Base-by-base conservation (phyloP, 2,888 invertebrate species). In the Craniophora ligustri region DNA sequence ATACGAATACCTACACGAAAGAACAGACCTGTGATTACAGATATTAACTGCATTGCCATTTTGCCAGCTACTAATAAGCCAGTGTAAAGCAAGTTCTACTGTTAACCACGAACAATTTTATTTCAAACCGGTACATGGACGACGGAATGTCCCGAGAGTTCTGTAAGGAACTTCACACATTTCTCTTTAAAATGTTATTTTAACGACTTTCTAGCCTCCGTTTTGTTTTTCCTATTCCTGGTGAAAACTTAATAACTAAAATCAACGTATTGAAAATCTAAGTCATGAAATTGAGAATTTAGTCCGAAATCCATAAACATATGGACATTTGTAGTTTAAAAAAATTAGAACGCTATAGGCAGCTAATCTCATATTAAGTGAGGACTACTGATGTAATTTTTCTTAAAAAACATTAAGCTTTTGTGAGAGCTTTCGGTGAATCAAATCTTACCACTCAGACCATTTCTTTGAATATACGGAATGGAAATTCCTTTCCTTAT, bases 81-180 rank as follows among this genome's bases (percentile, higher is more conserved):
- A 28, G 35, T 21, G 41, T 41, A 60, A 34, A 44, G 53, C 53
- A 51, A 63, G 42, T 48, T 38, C 61, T 55, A 47, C 59, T 59
- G 56, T 60, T 61, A 57, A 51, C 23, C 48, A 56, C 51, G 30
- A 35, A 31, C 28, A 31, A 50, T 53, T 72, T 75, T 51, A 32
- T 38, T 21, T 36, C 5, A 60, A 72, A 72, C 75, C 75, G 73
- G 72, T 72, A 75, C 49, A 32, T 41, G 36, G 45, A 35, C 53
- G 45, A 48, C 44, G 53, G 28, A 39, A 41, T 38, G 49, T 54
- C 48, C 59, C 38, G 44, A 56, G 62, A 59, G 61, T 65, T 60
- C 61, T 48, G 42, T 34, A 41, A 47, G 36, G 35, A 38, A 26
- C 28, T n/a, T 26, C n/a, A 26, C n/a, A 26, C 26, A n/a, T 26